Conservation (phyloP, 1,140 invertebrate genomes). For the Gryllus bimaculatus region DNA sequence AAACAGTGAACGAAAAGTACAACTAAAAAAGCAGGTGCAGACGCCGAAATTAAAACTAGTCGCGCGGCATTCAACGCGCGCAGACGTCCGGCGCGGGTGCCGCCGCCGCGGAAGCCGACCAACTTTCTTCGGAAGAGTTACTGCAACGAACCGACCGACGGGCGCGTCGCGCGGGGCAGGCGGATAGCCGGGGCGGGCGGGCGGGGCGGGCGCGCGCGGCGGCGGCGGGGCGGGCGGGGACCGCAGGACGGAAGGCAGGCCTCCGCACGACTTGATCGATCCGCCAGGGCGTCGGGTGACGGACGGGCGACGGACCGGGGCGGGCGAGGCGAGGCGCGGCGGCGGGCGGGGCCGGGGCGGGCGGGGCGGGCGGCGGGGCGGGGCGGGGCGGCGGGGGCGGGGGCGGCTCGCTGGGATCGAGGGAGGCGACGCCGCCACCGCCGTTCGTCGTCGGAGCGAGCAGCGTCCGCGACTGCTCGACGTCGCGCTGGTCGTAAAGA, state of each 20-base stretch:
- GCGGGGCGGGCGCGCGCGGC: too few relatives aligned
- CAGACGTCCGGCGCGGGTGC: too few relatives aligned
- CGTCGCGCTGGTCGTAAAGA: constrained; percentile 12
- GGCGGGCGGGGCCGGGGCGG: not conserved
- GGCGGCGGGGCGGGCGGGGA: too few relatives aligned
- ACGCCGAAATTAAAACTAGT: too few relatives aligned
- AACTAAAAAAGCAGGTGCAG: too few relatives aligned
- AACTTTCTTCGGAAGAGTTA: too few relatives aligned
- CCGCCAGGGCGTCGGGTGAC: not conserved
- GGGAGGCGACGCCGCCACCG: constrained; percentile 34
- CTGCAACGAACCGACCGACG: too few relatives aligned
- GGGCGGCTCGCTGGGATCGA: constrained; percentile 24
- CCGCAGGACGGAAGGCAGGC: not conserved
- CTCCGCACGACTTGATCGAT: not conserved
- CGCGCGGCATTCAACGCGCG: too few relatives aligned
- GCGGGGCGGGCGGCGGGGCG: not conserved
- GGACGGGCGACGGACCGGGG: not conserved
- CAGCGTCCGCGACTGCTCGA: constrained; percentile 34
- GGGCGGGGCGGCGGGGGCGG: not conserved
- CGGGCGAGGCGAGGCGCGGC: not conserved
- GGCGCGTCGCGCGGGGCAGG: too few relatives aligned
- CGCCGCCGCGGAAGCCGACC: too few relatives aligned
- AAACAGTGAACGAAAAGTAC: too few relatives aligned
- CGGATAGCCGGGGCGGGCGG: too few relatives aligned
- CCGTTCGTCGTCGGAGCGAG: constrained; percentile 31